phyloP scores from a whole-genome alignment of 2,113 vertebrate genomes.

The Brachyistius frenatus region DNA sequence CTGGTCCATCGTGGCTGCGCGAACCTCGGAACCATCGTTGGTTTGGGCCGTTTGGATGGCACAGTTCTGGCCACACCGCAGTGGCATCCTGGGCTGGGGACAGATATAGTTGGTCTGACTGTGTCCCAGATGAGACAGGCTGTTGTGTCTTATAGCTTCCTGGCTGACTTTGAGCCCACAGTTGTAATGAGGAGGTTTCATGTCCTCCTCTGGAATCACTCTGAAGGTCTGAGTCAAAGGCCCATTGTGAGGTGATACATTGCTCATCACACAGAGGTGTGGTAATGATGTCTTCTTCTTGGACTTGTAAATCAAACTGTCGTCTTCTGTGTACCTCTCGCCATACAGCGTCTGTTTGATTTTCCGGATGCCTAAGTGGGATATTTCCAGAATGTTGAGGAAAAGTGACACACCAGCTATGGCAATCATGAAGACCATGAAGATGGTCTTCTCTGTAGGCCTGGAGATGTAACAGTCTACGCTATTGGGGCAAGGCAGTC shows the following conservation, averaged over 20 bases:
- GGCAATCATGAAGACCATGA: slow-evolving; percentile 95
- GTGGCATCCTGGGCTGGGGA: slow-evolving; percentile 66
- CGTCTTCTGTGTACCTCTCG: slow-evolving; percentile 72
- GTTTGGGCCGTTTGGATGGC: slow-evolving; percentile 63
- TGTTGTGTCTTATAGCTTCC: slow-evolving; percentile 64
- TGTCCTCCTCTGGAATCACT: slow-evolving; percentile 77
- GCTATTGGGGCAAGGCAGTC: slow-evolving; percentile 91
- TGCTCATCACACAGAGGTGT: slow-evolving; percentile 77
- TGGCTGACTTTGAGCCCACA: slow-evolving; percentile 71
- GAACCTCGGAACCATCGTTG: slow-evolving; percentile 41
- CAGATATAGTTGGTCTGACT: slow-evolving; percentile 69
- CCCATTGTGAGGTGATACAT: slow-evolving; percentile 80
- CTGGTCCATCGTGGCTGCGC: slow-evolving; percentile 48
- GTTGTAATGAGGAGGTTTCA: slow-evolving; percentile 69
- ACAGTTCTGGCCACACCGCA: slow-evolving; percentile 66
- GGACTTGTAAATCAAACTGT: slow-evolving; percentile 81
- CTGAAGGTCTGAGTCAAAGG: slow-evolving; percentile 82
- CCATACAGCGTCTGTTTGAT: slow-evolving; percentile 87
- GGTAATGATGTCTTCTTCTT: slow-evolving; percentile 82
- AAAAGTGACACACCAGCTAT: slow-evolving; percentile 92
- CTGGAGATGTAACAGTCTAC: slow-evolving; percentile 97
- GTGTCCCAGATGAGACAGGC: slow-evolving; percentile 58
- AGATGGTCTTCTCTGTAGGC: slow-evolving; percentile 96
- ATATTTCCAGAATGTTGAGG: slow-evolving; percentile 93
- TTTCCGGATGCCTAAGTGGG: slow-evolving; percentile 90